phyloP scores from a whole-genome alignment of 2,113 vertebrate species.

The Burhinus oedicnemus region DNA sequence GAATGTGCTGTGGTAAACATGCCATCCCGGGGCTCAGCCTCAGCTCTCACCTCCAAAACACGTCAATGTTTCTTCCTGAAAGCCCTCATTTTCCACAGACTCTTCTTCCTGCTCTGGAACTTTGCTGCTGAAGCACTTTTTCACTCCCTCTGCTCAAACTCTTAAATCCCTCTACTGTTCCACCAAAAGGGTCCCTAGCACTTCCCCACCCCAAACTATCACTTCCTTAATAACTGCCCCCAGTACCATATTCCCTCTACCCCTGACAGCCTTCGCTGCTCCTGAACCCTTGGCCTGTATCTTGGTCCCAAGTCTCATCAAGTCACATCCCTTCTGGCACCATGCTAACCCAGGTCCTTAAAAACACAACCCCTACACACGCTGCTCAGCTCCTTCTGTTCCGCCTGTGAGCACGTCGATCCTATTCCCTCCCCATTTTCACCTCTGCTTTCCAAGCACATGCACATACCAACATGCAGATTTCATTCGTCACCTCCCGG shows the following conservation, averaged over 20 bases:
- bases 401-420: neutral
- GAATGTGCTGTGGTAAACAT: neutral
- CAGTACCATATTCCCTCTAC: neutral
- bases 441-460: neutral
- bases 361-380: neutral
- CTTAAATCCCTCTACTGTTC: neutral
- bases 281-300: neutral
- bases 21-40: neutral
- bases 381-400: neutral
- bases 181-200: neutral
- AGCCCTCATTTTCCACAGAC: neutral
- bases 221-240: neutral
- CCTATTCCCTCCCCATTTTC: neutral
- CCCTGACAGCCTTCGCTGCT: neutral
- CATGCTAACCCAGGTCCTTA: neutral
- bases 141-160: neutral
- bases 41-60: neutral
- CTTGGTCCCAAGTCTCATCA: fast-evolving
- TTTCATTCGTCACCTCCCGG: neutral
- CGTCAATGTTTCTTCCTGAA: neutral
- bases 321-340: neutral
- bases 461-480: neutral
- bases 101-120: neutral
- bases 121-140: neutral
- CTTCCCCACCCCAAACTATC: neutral